Evolutionary conservation across 2,113 vertebrate species (phyloP).

Genomic region (Salvelinus sp.): DNA sequence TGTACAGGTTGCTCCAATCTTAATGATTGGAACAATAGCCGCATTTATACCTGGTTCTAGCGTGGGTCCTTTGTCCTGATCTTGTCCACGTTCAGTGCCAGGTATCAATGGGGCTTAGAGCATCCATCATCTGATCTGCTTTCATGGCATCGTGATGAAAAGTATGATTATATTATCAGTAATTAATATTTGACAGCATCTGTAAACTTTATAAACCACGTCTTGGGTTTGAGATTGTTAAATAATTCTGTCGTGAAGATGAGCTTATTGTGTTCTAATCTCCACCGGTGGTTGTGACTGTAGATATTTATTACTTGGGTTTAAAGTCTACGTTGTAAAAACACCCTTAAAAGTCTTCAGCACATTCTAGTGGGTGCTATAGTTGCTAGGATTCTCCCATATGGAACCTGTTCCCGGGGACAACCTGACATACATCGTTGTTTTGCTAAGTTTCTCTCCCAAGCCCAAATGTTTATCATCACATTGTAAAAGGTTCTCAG

Average conservation of each 20-base stretch:
- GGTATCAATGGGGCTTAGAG: neutral
- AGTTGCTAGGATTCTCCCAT: neutral
- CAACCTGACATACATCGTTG: too few relatives aligned
- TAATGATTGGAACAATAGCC: neutral
- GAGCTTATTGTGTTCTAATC: neutral
- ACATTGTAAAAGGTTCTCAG: neutral
- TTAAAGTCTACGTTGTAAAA: slow-evolving; percentile 51
- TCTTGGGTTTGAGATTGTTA: neutral
- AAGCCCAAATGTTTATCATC: neutral
- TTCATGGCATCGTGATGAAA: neutral
- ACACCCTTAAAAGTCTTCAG: neutral
- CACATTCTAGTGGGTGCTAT: neutral
- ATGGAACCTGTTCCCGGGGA: neutral
- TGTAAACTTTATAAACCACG: neutral
- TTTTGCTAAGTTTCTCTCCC: neutral
- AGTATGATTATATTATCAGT: neutral
- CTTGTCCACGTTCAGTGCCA: too few relatives aligned
- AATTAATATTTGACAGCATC: slow-evolving; percentile 1
- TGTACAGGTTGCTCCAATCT: neutral
- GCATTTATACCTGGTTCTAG: too few relatives aligned
- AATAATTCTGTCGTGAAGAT: neutral
- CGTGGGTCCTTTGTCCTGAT: too few relatives aligned
- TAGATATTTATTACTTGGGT: slow-evolving; percentile 27
- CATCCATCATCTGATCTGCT: neutral
- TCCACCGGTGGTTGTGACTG: neutral